phyloP scores from a whole-genome alignment of 1,140 invertebrate species.

The Meloidogyne chitwoodi region DNA sequence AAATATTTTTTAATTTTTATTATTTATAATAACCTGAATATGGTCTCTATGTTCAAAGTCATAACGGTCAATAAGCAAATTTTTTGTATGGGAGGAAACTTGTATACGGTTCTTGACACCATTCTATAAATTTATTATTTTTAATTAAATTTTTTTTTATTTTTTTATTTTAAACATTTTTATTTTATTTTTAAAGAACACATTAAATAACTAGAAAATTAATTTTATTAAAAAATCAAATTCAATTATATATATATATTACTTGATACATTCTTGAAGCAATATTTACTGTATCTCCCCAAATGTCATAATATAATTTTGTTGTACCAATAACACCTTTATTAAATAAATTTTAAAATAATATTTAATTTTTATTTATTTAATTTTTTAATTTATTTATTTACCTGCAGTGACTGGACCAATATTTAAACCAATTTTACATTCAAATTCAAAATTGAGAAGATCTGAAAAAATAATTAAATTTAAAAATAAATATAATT shows the following conservation, averaged over 20 bases:
- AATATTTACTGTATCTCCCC: conserved; percentile 85
- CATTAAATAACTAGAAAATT: neutral
- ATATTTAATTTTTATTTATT: neutral
- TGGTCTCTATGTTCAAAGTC: conserved; percentile 60
- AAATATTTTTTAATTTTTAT: neutral
- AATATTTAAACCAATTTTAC: conserved; percentile 58
- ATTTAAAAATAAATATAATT: neutral
- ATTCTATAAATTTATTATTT: neutral
- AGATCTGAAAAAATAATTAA: conserved; percentile 31
- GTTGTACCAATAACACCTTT: conserved; percentile 80
- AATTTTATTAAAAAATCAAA: conserved; percentile 78
- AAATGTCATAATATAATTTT: conserved; percentile 82
- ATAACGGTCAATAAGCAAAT: conserved; percentile 57
- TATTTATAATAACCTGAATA: conserved; percentile 39
- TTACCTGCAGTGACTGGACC: conserved; percentile 54
- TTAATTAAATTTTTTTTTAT: neutral
- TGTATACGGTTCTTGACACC: conserved; percentile 65
- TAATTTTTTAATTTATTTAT: neutral
- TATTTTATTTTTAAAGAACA: no score
- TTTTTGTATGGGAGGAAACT: conserved; percentile 63
- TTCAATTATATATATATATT: conserved; percentile 68
- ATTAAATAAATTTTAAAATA: neutral
- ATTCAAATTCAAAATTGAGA: conserved; percentile 59
- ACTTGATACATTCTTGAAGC: conserved; percentile 87
- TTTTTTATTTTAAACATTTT: neutral